Conservation (phyloP, 2,797 vertebrate genomes). For the Spinus olivaceus region DNA sequence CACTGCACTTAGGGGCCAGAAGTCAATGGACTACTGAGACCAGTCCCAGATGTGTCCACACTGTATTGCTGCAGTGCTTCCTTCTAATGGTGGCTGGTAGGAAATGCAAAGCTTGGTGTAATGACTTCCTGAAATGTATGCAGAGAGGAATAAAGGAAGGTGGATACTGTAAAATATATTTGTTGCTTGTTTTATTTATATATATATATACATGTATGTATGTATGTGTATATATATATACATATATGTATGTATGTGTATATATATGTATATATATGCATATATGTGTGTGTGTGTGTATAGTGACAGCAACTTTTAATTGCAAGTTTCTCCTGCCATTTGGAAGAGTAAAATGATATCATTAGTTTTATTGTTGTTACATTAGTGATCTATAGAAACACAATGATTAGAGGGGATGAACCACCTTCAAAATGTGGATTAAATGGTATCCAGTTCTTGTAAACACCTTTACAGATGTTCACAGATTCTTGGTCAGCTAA, state of each 20-base stretch:
- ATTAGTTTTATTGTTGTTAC: not conserved
- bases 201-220: accelerated
- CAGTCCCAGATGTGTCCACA: not conserved
- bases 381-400: not conserved
- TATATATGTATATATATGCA: no score
- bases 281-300: no score
- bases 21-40: not conserved
- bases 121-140: not conserved
- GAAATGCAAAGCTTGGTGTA: not conserved
- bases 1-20: not conserved
- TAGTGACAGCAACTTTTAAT: not conserved
- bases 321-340: not conserved
- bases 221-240: no score
- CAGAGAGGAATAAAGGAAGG: not conserved
- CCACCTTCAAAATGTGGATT: not conserved
- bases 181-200: not conserved
- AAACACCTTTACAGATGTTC: not conserved
- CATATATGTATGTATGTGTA: no score
- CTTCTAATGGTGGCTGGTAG: not conserved
- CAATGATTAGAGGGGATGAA: not conserved
- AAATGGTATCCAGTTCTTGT: not conserved
- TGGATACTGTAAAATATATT: not conserved
- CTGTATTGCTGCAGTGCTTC: not conserved
- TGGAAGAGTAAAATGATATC: not conserved
- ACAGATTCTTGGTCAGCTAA: not conserved